A percentile compares a stretch with the other conserved stretches of the same genome.
These are phyloP conservation scores for Drosophila sechellia DNA, from an alignment of 1,140 invertebrate genomes.

Conservation along the genomic window DNA sequence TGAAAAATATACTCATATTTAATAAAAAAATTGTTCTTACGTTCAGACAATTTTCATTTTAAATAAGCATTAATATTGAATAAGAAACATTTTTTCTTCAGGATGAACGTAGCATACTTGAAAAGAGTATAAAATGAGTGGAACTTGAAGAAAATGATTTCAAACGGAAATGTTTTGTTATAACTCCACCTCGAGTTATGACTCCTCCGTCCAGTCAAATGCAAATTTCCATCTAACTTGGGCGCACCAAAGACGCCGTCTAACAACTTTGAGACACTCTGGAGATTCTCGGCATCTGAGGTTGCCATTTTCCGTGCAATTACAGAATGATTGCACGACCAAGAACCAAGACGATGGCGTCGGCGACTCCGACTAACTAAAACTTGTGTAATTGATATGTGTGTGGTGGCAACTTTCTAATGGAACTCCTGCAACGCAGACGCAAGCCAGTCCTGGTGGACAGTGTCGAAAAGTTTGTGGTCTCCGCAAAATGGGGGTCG, in stretches of 20 bases:
- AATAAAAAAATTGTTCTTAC: too few relatives aligned
- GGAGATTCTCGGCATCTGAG: constrained; percentile 17
- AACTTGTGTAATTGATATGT: constrained; percentile 79
- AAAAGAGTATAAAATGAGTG: constrained; percentile 8
- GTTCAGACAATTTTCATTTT: too few relatives aligned
- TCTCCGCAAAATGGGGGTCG: constrained; percentile 16
- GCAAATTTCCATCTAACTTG: constrained; percentile 59
- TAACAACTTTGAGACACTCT: constrained; percentile 6
- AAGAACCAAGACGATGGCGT: constrained; percentile 17
- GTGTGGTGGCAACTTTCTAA: constrained; percentile 72
- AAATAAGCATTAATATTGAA: too few relatives aligned
- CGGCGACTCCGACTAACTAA: constrained; percentile 32
- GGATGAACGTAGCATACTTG: not conserved
- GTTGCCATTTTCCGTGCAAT: constrained; percentile 69
- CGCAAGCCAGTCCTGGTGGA: constrained; percentile 19
- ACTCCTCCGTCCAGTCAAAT: constrained; percentile 34
- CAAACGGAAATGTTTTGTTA: constrained; percentile 56
- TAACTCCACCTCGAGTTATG: constrained; percentile 49
- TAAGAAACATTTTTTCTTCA: too few relatives aligned
- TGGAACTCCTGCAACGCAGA: constrained; percentile 33
- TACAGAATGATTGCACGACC: constrained; percentile 26
- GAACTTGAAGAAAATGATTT: constrained; percentile 24
- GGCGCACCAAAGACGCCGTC: constrained; percentile 7
- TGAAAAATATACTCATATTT: too few relatives aligned
- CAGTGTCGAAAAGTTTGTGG: constrained; percentile 58